Evolutionary conservation across 2,113 vertebrate species (phyloP).

Genomic region (Onychostoma macrolepis): DNA sequence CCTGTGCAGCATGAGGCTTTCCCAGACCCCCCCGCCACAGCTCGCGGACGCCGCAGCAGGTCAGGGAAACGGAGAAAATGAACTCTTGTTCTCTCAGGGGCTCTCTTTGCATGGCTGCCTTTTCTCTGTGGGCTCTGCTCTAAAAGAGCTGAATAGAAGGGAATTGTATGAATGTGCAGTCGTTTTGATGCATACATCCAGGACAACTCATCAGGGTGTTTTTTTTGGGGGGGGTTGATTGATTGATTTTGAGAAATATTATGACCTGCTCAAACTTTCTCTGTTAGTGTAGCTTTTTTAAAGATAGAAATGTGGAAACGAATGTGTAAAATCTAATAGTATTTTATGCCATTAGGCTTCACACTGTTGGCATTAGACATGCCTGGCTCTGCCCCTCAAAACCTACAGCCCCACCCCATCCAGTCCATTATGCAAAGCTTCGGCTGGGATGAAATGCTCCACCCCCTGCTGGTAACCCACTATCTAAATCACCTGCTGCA

Average conservation of each 20-base stretch:
- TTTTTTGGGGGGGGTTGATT: too few species aligned
- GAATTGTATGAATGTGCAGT: not conserved
- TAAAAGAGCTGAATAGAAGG: conserved; percentile 31
- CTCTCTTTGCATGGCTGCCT: conserved; percentile 29
- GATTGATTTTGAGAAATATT: not conserved
- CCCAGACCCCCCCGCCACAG: conserved; percentile 82
- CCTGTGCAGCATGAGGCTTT: conserved; percentile 87
- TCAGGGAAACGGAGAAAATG: conserved; percentile 67
- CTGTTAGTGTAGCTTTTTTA: not conserved
- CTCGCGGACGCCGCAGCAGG: conserved; percentile 93
- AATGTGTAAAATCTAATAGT: not conserved
- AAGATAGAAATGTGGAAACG: not conserved
- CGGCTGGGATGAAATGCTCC: conserved; percentile 95
- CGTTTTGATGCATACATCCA: conserved; percentile 13
- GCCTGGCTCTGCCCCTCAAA: conserved; percentile 84
- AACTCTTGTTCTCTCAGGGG: conserved; percentile 25
- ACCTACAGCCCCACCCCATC: conserved; percentile 90
- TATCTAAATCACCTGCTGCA: conserved; percentile 91
- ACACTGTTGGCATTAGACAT: conserved; percentile 90
- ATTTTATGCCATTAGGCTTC: conserved; percentile 79
- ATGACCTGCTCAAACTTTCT: not conserved
- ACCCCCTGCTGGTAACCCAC: conserved; percentile 87
- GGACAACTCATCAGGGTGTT: not conserved
- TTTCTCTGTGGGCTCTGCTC: conserved; percentile 22
- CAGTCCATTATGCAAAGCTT: conserved; percentile 88